Conservation (phyloP, 2,113 vertebrate genomes). For the rabbit (Oryctolagus cuniculus) region DNA sequence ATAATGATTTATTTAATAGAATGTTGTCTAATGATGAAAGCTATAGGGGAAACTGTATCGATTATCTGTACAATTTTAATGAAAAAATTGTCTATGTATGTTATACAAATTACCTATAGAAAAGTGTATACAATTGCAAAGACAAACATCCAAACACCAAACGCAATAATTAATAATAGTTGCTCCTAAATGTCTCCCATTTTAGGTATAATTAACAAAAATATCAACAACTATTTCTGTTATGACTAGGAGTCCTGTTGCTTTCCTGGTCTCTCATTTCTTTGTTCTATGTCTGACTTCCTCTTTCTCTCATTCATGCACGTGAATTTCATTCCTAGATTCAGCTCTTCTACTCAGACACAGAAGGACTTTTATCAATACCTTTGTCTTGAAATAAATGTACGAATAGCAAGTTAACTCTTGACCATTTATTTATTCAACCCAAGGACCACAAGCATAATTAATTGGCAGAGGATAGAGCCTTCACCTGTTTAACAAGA, state of each 20-base stretch:
- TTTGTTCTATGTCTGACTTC: not conserved
- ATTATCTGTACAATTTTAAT: not conserved
- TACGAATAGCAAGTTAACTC: not conserved
- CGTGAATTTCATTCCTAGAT: not conserved
- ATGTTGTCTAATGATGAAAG: not conserved
- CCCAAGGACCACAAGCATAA: not conserved
- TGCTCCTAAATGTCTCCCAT: not conserved
- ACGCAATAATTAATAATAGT: not conserved
- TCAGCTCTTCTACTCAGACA: not conserved
- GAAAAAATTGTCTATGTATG: not conserved
- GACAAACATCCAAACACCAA: not conserved
- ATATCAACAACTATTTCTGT: not conserved
- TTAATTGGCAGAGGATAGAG: not conserved
- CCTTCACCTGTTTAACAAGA: not conserved
- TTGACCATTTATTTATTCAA: not conserved
- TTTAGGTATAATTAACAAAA: conserved; percentile 27
- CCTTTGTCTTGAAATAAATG: conserved; percentile 39
- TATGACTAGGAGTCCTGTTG: not conserved
- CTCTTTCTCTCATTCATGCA: not conserved
- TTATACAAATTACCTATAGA: not conserved
- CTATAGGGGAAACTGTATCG: not conserved
- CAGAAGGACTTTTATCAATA: not conserved
- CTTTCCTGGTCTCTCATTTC: not conserved
- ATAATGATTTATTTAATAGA: not conserved
- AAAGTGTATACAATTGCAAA: not conserved